These are phyloP conservation scores for Uria lomvia DNA, from an alignment of 2,113 vertebrate species.

Conservation along the genomic window DNA sequence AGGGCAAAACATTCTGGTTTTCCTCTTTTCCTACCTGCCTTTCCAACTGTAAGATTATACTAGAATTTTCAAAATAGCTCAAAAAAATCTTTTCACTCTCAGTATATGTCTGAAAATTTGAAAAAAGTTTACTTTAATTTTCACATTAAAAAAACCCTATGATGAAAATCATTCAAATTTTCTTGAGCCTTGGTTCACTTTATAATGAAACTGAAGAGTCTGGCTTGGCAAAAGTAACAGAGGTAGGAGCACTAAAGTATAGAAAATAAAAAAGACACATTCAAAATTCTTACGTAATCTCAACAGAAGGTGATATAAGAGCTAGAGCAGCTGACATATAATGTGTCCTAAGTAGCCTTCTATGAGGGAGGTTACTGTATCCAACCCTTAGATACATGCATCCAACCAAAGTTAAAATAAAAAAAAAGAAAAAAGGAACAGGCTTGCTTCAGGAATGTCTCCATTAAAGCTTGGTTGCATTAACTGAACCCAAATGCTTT, in stretches of 20 bases:
- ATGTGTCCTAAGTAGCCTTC: neutral
- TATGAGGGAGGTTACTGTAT: neutral
- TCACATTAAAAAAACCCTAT: neutral
- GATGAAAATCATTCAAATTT: neutral
- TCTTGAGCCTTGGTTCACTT: neutral
- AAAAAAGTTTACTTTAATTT: neutral
- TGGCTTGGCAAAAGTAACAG: neutral
- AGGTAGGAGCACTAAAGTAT: neutral
- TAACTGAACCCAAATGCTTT: neutral
- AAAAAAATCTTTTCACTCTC: neutral
- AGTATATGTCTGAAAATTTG: neutral
- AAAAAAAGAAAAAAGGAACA: neutral
- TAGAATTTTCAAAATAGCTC: neutral
- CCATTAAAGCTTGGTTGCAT: neutral
- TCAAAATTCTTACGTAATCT: neutral
- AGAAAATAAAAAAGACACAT: neutral
- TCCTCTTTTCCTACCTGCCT: neutral
- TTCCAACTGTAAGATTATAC: neutral
- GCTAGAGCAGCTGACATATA: neutral
- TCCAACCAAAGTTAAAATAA: neutral
- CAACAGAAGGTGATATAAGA: neutral
- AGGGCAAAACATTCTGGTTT: neutral
- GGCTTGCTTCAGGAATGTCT: neutral
- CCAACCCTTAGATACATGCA: neutral
- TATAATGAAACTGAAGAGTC: neutral